Conservation (phyloP, 1,140 invertebrate species). For the Brachionus rubens region DNA sequence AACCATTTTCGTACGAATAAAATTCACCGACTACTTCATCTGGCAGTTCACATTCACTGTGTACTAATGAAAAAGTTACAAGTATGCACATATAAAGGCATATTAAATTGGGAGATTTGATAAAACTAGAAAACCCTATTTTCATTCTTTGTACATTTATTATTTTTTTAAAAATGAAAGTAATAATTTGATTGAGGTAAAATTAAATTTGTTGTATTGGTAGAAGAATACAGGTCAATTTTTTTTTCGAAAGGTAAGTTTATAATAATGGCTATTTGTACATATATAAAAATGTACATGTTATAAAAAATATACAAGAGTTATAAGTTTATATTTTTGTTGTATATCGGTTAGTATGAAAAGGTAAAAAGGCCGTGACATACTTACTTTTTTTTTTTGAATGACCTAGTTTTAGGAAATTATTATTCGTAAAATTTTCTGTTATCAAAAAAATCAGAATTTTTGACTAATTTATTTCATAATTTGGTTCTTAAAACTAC, state of each 20-base stretch:
- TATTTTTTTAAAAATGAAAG: too few species aligned
- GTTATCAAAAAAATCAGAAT: too few species aligned
- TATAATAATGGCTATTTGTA: background rate
- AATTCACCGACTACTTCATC: slow-evolving; percentile 45
- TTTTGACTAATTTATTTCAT: too few species aligned
- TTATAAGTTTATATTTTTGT: background rate
- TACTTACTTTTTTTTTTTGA: background rate
- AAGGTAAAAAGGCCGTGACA: background rate
- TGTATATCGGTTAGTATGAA: background rate
- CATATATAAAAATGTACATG: too few species aligned
- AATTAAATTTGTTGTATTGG: background rate
- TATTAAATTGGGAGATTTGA: too few species aligned
- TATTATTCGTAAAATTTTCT: too few species aligned
- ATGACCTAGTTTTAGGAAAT: slow-evolving; percentile 6
- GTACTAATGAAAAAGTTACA: background rate
- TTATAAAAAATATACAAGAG: background rate
- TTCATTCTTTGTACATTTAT: too few species aligned
- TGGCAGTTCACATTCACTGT: slow-evolving; percentile 19
- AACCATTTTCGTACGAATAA: slow-evolving; percentile 45
- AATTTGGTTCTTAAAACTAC: too few species aligned
- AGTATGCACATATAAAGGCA: too few species aligned
- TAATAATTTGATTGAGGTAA: too few species aligned
- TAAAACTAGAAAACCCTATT: too few species aligned
- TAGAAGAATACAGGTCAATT: background rate
- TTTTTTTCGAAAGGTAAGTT: background rate